A percentile compares a stretch with the other conserved stretches of the same genome.
Conservation (phyloP, 2,113 vertebrate genomes). For the Gobio gobio region DNA sequence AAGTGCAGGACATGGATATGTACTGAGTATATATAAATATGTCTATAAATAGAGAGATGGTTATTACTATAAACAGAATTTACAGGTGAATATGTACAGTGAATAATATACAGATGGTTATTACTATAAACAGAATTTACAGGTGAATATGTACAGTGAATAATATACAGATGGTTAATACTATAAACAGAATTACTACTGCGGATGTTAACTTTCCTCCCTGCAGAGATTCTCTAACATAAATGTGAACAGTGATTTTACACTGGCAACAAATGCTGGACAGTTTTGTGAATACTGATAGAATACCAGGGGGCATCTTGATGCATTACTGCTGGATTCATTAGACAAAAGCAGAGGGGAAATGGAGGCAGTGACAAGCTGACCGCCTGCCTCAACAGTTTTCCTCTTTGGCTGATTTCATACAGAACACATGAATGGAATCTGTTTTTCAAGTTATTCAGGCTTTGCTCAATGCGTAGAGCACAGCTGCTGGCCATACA, state of each 20-base stretch:
- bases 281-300: slow-evolving; percentile 30
- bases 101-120: too few species aligned
- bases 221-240: background rate
- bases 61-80: too few species aligned
- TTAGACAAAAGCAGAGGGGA: slow-evolving; percentile 34
- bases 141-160: too few species aligned
- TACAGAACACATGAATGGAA: background rate
- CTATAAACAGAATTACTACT: too few species aligned
- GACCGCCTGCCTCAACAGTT: slow-evolving; percentile 36
- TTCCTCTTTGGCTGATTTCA: background rate
- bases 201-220: background rate
- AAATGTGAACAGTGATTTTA: background rate
- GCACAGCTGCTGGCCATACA: background rate
- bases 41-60: too few species aligned
- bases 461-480: background rate
- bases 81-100: too few species aligned
- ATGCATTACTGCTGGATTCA: slow-evolving; percentile 40
- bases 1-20: too few species aligned
- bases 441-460: background rate
- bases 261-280: slow-evolving; percentile 33
- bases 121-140: too few species aligned
- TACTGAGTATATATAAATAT: too few species aligned
- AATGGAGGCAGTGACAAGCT: slow-evolving; percentile 53
- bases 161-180: too few species aligned
- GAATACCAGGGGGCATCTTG: slow-evolving; percentile 51